Percentiles rank a stretch among this genome's conserved stretches.
These are phyloP conservation scores for Yasuhikotakia modesta DNA, from an alignment of 2,797 vertebrate species.

Conservation along the genomic window DNA sequence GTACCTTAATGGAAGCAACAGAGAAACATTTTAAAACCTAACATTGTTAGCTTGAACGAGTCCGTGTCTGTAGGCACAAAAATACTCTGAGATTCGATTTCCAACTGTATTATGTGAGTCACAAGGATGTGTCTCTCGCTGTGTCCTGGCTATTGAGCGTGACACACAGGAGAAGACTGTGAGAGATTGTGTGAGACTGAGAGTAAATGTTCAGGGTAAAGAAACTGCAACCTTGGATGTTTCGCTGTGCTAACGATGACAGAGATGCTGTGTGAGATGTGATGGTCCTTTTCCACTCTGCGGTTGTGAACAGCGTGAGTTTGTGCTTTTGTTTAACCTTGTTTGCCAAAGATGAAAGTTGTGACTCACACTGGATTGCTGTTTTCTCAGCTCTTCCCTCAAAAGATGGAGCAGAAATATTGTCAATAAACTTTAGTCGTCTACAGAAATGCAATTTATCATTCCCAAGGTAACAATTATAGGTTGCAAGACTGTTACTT, in stretches of 20 bases:
- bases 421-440: not conserved
- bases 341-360: slow-evolving; percentile 32
- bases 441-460: not conserved
- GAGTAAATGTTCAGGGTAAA: slow-evolving; percentile 7
- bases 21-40: no score
- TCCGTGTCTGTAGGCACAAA: not conserved
- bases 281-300: slow-evolving; percentile 29
- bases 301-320: slow-evolving; percentile 33
- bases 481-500: no score
- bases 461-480: not conserved
- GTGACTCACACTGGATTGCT: slow-evolving; percentile 12
- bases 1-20: no score
- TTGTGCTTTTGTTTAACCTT: slow-evolving; percentile 38
- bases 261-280: not conserved
- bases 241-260: slow-evolving; percentile 35
- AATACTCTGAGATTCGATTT: slow-evolving; percentile 1
- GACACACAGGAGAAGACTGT: not conserved
- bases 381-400: slow-evolving; percentile 11
- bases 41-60: not conserved
- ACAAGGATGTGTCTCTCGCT: not conserved
- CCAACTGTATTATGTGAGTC: not conserved
- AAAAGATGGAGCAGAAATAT: slow-evolving; percentile 15
- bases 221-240: slow-evolving; percentile 8
- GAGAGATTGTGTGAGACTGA: slow-evolving; percentile 16
- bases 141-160: slow-evolving; percentile 9